Percentiles rank a stretch among this genome's conserved stretches.
Evolutionary conservation across 2,888 invertebrate species (phyloP).

Genomic region (Lithophane ornitopus): DNA sequence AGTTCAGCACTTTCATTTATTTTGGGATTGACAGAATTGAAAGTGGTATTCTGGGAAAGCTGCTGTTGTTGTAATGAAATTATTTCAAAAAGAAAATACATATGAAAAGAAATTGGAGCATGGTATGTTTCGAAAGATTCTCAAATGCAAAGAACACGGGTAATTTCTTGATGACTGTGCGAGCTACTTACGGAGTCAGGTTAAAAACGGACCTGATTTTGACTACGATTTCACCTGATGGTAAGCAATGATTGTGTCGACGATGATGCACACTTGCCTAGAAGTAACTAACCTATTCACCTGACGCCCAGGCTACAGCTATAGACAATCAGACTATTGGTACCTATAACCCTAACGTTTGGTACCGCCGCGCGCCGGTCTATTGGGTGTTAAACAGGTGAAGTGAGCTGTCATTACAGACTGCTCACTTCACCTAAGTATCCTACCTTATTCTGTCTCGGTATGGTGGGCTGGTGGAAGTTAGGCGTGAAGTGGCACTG

Average conservation of each 20-base stretch:
- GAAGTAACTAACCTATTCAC: neutral
- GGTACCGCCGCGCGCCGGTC: too few relatives aligned
- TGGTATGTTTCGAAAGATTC: too few relatives aligned
- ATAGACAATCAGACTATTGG: neutral
- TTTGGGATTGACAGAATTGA: slow-evolving; percentile 41
- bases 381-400: too few relatives aligned
- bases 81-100: neutral
- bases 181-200: too few relatives aligned
- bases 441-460: too few relatives aligned
- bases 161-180: neutral
- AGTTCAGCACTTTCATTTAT: slow-evolving; percentile 52
- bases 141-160: too few relatives aligned
- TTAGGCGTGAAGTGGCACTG: too few relatives aligned
- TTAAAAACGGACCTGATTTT: neutral
- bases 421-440: too few relatives aligned
- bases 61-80: neutral
- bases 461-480: too few relatives aligned
- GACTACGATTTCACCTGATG: neutral
- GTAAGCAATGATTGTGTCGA: too few relatives aligned
- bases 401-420: too few relatives aligned
- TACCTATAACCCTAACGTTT: neutral
- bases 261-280: neutral
- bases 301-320: neutral
- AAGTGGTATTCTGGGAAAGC: slow-evolving; percentile 2
- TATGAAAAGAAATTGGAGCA: too few relatives aligned